Evolutionary conservation across 1,140 invertebrate genomes (phyloP).

Genomic region (Patella vulgata): DNA sequence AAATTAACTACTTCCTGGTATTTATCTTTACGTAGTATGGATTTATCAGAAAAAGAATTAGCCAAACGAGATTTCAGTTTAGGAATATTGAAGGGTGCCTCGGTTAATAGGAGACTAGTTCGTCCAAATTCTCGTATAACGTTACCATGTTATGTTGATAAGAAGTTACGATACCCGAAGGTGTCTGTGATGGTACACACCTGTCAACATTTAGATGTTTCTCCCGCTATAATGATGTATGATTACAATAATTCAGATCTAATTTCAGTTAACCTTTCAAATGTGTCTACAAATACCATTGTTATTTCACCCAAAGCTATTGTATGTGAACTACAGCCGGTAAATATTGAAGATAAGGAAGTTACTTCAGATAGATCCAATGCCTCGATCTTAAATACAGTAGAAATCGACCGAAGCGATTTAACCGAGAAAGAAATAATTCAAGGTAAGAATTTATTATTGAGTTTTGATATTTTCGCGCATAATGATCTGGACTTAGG

Average conservation of each 20-base stretch:
- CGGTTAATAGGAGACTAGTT: background rate
- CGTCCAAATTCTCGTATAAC: constrained; percentile 12
- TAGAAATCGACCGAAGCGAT: too few species aligned
- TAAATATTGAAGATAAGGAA: constrained; percentile 7
- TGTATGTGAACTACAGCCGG: constrained; percentile 27
- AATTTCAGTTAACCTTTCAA: constrained; percentile 16
- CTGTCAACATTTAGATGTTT: constrained; percentile 12
- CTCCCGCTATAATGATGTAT: constrained; percentile 14
- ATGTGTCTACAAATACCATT: constrained; percentile 23
- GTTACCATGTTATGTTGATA: constrained; percentile 17
- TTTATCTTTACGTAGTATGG: constrained; percentile 4
- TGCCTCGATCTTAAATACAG: too few species aligned
- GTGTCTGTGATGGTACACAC: constrained; percentile 14
- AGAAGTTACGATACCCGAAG: constrained; percentile 10
- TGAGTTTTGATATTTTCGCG: too few species aligned
- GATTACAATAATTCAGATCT: constrained; percentile 1
- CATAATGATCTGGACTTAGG: too few species aligned
- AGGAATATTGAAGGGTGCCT: constrained; percentile 15
- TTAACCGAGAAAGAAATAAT: too few species aligned
- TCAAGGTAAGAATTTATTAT: too few species aligned
- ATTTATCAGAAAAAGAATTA: background rate
- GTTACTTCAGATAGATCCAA: too few species aligned
- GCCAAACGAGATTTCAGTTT: background rate
- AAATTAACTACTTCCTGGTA: background rate
- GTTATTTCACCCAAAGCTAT: constrained; percentile 14